Conservation (phyloP, 2,113 vertebrate species). For the Chaetura pelagica region DNA sequence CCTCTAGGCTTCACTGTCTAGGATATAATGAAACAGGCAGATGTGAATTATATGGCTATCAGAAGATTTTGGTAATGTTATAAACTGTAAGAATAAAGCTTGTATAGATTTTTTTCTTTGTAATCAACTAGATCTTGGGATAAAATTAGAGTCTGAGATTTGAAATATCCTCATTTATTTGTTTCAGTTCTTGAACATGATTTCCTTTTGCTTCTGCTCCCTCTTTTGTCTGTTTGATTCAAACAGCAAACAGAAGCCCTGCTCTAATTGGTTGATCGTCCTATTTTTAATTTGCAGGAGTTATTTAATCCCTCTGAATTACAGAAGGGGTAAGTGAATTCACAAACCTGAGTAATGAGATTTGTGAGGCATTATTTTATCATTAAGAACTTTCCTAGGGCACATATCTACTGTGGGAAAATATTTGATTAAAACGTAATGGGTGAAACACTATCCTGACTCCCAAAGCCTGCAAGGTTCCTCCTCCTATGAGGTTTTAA, state of each 20-base stretch:
- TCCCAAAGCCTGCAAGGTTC: neutral
- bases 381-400: neutral
- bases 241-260: neutral
- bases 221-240: neutral
- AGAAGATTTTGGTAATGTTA: neutral
- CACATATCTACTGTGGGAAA: neutral
- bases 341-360: constrained; percentile 25
- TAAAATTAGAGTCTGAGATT: neutral
- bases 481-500: neutral
- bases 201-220: neutral
- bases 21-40: neutral
- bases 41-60: neutral
- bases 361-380: constrained; percentile 13
- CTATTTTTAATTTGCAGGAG: constrained; percentile 37
- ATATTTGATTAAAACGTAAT: neutral
- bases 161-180: neutral
- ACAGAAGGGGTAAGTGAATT: neutral
- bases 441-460: neutral
- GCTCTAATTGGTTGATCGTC: neutral
- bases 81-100: neutral
- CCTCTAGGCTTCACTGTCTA: neutral
- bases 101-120: neutral
- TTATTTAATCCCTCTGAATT: constrained; percentile 34
- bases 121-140: neutral
- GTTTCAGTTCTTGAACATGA: neutral